phyloP scores from a whole-genome alignment of 2,113 vertebrate species.

The Chrysemys picta region DNA sequence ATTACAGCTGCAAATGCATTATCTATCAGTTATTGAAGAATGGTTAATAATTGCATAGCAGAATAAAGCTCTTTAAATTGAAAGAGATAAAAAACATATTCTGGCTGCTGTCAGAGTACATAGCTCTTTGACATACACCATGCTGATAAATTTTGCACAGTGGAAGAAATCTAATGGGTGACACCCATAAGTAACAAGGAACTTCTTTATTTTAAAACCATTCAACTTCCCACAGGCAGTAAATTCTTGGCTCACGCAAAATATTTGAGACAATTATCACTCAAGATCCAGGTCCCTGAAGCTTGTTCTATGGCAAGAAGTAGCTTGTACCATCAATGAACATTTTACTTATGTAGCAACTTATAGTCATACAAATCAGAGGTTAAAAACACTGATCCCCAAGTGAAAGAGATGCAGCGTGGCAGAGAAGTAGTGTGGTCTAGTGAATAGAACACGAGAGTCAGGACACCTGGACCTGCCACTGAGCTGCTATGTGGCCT shows the following conservation, averaged over 20 bases:
- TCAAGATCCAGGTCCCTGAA: conserved; percentile 27
- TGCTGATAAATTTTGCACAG: not conserved
- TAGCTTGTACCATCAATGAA: conserved; percentile 36
- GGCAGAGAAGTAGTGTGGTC: not conserved
- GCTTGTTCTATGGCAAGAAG: conserved; percentile 45
- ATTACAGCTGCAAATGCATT: conserved; percentile 30
- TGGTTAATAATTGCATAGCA: not conserved
- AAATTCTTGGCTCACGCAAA: conserved; percentile 60
- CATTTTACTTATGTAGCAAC: conserved; percentile 4
- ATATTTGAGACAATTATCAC: conserved; percentile 49
- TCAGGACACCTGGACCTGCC: not conserved
- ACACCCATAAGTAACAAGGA: not conserved
- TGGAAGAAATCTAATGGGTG: not conserved
- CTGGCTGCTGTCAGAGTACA: not conserved
- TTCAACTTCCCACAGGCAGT: conserved; percentile 47
- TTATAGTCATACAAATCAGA: not conserved
- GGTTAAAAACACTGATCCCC: not conserved
- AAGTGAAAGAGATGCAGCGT: not conserved
- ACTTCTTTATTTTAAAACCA: not conserved
- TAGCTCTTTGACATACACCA: not conserved
- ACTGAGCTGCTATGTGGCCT: not conserved
- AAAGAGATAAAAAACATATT: not conserved
- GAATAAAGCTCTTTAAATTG: conserved; percentile 7
- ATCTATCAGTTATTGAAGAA: conserved; percentile 44
- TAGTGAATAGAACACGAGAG: not conserved